Evolutionary conservation across 23 tunicate species (phyloP), one percentile per base, ranked within the genome.

Genomic region (Aplidium turbinatum): DNA sequence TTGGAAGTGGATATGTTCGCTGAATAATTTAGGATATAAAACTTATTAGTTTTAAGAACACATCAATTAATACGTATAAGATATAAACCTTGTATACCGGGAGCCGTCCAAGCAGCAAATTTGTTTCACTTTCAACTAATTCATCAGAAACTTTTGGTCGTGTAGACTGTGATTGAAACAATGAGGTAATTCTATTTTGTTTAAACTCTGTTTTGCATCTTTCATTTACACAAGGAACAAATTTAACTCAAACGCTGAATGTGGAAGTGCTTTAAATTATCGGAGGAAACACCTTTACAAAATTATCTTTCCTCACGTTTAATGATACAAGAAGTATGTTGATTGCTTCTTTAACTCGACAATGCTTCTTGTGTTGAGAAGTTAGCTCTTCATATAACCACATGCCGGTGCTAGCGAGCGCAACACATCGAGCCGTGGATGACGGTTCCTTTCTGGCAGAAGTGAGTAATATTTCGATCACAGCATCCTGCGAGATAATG

Each of bases 331-430:
- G 42, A 39, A 90, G 55, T 3, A 82, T 81, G 29, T 90, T 90
- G 58, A 90, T 83, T 11, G 89, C 89, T 58, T 90, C 97, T 23
- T 78, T 83, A 25, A 83, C 77, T 40, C 81, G 28, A 19, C 66
- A 30, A 47, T 90, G 89, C 26, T 81, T 53, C 18, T 36, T 69
- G 56, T 72, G 76, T 18, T 36, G 34, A 19, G 77, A 68, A 9
- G 89, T 82, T 18, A 90, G 89, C 68, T 90, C 97, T 35, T 83
- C 97, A 33, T 82, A 90, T 67, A 90, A 45, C 97, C 97, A 90
- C 76, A 90, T 38, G 38, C 97, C 97, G 25, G 77, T 42, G 80
- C 89, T 80, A 57, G 90, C 55, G 55, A 90, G 84, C 53, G 97
- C 97, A 3, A 83, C 81, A 36, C 89, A 82, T 27, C 97, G 70